phyloP scores from a whole-genome alignment of 2,888 invertebrate genomes.

The Atrina japonica region DNA sequence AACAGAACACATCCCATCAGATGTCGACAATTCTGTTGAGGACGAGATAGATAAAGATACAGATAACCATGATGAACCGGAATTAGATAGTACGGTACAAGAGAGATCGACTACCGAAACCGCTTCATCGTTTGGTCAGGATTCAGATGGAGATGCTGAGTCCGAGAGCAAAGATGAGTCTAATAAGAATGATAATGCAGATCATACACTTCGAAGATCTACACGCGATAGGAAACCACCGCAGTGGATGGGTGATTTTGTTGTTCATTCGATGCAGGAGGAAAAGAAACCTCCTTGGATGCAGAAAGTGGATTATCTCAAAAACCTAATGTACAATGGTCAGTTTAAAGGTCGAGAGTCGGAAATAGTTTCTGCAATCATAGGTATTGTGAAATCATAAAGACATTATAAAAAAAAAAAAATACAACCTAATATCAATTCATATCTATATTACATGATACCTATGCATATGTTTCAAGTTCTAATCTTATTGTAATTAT shows the following conservation, averaged over 20 bases:
- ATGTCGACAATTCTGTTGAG: too few species aligned
- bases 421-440: too few species aligned
- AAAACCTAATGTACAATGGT: not conserved
- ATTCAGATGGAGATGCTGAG: not conserved
- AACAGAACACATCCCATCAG: too few species aligned
- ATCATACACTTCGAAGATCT: not conserved
- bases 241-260: not conserved
- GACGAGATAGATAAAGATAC: too few species aligned
- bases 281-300: conserved; percentile 1
- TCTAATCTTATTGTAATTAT: too few species aligned
- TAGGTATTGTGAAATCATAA: not conserved
- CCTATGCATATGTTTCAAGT: too few species aligned
- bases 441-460: too few species aligned
- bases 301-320: not conserved
- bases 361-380: not conserved
- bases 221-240: not conserved
- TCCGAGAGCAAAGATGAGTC: not conserved
- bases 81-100: not conserved
- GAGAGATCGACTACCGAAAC: not conserved
- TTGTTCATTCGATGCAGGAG: not conserved
- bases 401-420: too few species aligned
- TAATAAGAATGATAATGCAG: too few species aligned
- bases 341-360: not conserved
- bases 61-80: conserved; percentile 8
- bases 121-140: conserved; percentile 6